These are phyloP conservation scores for Chamaea fasciata DNA, from an alignment of 2,113 vertebrate genomes.

Conservation along the genomic window DNA sequence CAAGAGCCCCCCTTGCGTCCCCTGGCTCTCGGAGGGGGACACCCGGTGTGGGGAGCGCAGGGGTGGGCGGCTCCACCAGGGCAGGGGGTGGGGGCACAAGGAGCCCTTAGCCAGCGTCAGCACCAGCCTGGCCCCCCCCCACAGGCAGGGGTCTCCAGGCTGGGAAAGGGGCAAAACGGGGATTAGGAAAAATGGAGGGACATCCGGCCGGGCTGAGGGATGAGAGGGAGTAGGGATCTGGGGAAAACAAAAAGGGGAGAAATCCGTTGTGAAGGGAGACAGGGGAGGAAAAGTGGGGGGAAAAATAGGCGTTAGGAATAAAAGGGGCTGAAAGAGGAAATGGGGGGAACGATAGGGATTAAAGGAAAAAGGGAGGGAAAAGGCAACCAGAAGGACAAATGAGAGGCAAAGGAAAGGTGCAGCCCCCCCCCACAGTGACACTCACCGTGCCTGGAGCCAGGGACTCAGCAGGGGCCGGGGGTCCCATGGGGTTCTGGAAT, in stretches of 20 bases:
- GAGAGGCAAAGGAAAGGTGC: neutral
- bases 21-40: constrained; percentile 74
- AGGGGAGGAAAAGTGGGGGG: neutral
- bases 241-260: neutral
- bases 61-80: constrained; percentile 79
- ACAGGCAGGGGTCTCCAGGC: neutral
- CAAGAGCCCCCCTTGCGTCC: constrained; percentile 64
- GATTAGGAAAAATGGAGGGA: neutral
- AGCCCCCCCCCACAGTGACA: neutral
- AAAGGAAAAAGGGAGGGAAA: no score
- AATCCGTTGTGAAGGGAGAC: neutral
- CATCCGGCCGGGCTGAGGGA: neutral
- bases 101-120: constrained; percentile 81
- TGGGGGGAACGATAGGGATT: no score
- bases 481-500: constrained; percentile 78
- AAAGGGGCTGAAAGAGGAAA: neutral
- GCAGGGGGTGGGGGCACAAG: constrained; percentile 77
- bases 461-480: constrained; percentile 54
- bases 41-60: constrained; percentile 73
- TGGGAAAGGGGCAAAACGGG: neutral
- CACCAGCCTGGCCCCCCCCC: constrained; percentile 26
- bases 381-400: rapidly evolving
- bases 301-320: neutral
- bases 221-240: no score
- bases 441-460: constrained; percentile 69